These are phyloP conservation scores for Plutella xylostella DNA, from an alignment of 2,888 invertebrate species.

Conservation along the genomic window DNA sequence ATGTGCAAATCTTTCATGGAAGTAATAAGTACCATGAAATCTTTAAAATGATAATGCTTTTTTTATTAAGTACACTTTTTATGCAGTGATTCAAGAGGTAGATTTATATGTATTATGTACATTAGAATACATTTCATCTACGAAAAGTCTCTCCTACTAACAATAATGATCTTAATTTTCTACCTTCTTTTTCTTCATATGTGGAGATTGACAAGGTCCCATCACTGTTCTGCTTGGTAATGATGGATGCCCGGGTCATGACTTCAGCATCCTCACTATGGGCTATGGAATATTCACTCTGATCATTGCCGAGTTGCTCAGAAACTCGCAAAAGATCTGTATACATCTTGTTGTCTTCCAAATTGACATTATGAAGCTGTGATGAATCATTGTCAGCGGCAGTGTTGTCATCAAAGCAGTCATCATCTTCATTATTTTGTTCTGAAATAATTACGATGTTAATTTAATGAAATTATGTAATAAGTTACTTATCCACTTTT, in stretches of 20 bases:
- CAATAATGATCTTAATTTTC: too few relatives aligned
- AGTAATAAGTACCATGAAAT: too few relatives aligned
- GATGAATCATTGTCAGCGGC: conserved; percentile 9
- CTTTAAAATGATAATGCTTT: too few relatives aligned
- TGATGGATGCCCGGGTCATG: conserved; percentile 28
- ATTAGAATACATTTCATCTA: too few relatives aligned
- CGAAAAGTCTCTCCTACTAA: too few relatives aligned
- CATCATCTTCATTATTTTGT: neutral
- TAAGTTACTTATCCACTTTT: too few relatives aligned
- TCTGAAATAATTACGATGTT: neutral
- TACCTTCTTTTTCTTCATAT: conserved; percentile 29
- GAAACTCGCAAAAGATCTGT: conserved; percentile 32
- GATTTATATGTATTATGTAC: too few relatives aligned
- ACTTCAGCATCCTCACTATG: conserved; percentile 26
- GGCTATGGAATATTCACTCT: conserved; percentile 39
- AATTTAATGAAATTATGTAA: neutral
- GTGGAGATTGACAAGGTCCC: conserved; percentile 52
- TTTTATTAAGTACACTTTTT: too few relatives aligned
- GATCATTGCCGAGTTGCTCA: conserved; percentile 37
- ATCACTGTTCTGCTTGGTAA: conserved; percentile 54
- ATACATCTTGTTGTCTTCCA: conserved; percentile 39
- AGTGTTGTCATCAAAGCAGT: neutral
- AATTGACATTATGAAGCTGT: conserved; percentile 17
- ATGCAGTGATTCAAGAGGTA: too few relatives aligned
- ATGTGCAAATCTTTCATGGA: too few relatives aligned